Base-by-base conservation (phyloP, 2,797 vertebrate genomes). In the Zalophus californianus region DNA sequence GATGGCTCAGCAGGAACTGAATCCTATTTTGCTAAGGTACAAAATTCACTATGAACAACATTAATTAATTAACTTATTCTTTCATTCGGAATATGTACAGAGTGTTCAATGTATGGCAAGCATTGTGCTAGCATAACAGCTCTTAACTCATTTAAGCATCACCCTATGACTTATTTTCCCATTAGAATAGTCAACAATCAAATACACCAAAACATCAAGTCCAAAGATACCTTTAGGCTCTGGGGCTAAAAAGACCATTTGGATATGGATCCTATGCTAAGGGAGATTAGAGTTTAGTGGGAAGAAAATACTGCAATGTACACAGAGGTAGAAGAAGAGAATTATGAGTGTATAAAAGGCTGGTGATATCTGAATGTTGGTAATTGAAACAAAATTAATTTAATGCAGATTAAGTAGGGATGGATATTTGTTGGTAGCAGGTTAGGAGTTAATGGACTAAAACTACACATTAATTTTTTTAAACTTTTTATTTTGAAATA, bases 401-500 rank as follows among this genome's bases (percentile, higher is more conserved):
- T 80, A 60, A 77, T 62, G 50, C 2, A 66, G 75, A 73, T 70
- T 52, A 96, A 85, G 25, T 7, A 78, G 23, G 25, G 13, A 83
- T 70, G 56, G n/a, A 27, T 87, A 64, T 66, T 95, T 95, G 21
- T 66, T 77, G 15, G 62, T 89, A 88, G 62, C 52, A 56, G n/a
- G 50, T 90, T 52, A 95, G 41, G 73, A 92, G 32, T 56, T 75
- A 86, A 85, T 35, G 52, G 7, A 29, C 27, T 92, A 82, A 96
- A 93, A 72, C 14, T 54, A 88, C 10, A 82, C 35, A 86, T n/a
- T 48, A 41, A 25, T 16, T 56, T 64, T 90, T 75, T 52, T 2
- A 72, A 80, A 56, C 29, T 18, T 86, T 77, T 52, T 56, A 48
- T 78, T 94, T 60, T 62, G 82, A 97, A 95, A 88, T 93, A 75